Percentiles rank a stretch among this genome's conserved stretches.
These are phyloP conservation scores for Candidula unifasciata DNA, from an alignment of 2,888 invertebrate species.

Conservation along the genomic window DNA sequence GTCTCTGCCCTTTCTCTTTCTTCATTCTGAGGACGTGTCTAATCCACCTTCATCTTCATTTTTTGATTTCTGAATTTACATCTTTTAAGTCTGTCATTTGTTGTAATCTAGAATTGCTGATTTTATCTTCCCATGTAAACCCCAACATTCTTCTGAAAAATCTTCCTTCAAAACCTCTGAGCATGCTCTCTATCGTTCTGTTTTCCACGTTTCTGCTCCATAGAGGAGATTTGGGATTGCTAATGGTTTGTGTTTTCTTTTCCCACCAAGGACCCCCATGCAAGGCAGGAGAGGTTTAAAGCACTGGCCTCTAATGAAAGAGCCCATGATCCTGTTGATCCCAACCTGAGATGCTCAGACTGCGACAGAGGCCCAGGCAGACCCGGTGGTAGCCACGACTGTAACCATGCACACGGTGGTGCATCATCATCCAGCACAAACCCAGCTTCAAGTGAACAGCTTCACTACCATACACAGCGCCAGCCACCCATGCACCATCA, in stretches of 20 bases:
- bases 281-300: not conserved
- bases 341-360: conserved; percentile 2
- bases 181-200: too few relatives aligned
- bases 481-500: conserved; percentile 37
- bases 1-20: too few relatives aligned
- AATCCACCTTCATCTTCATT: too few relatives aligned
- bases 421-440: not conserved
- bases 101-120: too few relatives aligned
- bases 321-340: not conserved
- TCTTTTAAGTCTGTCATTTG: too few relatives aligned
- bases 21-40: too few relatives aligned
- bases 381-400: not conserved
- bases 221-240: not conserved
- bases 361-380: not conserved
- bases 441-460: conserved; percentile 4
- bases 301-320: not conserved
- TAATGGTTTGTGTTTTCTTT: not conserved
- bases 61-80: too few relatives aligned
- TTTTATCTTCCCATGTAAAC: too few relatives aligned
- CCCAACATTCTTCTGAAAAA: too few relatives aligned
- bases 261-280: not conserved
- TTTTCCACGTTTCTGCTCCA: too few relatives aligned
- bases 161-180: too few relatives aligned
- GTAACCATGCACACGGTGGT: not conserved
- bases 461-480: not conserved